These are phyloP conservation scores for Liasis olivaceus DNA, from an alignment of 2,797 vertebrate genomes.

Conservation along the genomic window DNA sequence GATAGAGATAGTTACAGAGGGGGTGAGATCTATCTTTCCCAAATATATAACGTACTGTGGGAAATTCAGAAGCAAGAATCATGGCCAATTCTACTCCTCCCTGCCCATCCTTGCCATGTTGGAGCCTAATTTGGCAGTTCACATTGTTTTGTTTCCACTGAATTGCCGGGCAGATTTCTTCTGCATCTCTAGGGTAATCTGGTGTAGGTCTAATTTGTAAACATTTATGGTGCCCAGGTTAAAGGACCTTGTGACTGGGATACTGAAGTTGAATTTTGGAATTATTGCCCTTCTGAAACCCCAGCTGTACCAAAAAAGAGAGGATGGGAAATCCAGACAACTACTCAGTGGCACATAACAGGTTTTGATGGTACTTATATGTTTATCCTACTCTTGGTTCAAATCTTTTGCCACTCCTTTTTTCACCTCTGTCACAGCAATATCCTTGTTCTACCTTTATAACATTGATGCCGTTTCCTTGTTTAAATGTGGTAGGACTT, in stretches of 20 bases:
- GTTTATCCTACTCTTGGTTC: neutral
- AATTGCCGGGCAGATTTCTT: too few species aligned
- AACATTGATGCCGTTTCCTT: neutral
- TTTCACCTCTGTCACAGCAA: neutral
- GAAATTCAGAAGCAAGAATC: too few species aligned
- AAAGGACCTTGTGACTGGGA: neutral
- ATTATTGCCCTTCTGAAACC: neutral
- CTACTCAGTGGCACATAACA: neutral
- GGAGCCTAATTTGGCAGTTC: too few species aligned
- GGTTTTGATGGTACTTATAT: neutral
- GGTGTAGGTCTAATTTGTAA: neutral
- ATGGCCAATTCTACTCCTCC: too few species aligned
- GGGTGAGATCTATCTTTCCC: too few species aligned
- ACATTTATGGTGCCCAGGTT: neutral
- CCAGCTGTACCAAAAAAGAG: neutral
- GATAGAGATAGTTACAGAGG: too few species aligned
- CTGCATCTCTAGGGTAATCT: too few species aligned
- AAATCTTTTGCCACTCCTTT: neutral
- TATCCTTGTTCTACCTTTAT: neutral
- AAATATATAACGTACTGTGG: too few species aligned
- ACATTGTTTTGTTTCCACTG: too few species aligned
- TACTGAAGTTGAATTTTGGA: neutral
- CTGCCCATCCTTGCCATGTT: too few species aligned
- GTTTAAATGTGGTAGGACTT: neutral
- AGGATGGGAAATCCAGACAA: neutral